Percentiles rank a stretch among this genome's conserved stretches.
Evolutionary conservation across 2,797 vertebrate species (phyloP).

Genomic region (Acanthurus tractus): DNA sequence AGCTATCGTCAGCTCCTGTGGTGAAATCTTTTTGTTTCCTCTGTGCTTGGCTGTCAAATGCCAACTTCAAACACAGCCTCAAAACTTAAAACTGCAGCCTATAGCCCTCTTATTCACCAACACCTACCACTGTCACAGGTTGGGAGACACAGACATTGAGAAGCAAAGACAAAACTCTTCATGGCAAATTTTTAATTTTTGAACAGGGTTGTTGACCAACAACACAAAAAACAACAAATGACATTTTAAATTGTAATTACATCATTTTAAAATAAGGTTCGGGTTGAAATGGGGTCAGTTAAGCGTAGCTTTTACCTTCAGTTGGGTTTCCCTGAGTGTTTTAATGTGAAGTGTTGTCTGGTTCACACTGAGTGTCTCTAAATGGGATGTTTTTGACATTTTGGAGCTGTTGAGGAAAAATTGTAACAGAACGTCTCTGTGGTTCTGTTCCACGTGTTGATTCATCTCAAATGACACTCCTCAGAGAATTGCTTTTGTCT

Average conservation of each 20-base stretch:
- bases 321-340: conserved; percentile 52
- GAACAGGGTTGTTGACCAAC: conserved; percentile 15
- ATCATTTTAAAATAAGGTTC: conserved; percentile 40
- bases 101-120: conserved; percentile 1
- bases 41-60: conserved; percentile 17
- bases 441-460: conserved; percentile 10
- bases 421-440: not conserved
- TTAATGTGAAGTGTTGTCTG: conserved; percentile 35
- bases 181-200: not conserved
- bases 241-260: conserved; percentile 33
- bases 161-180: conserved; percentile 8
- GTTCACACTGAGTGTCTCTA: conserved; percentile 32
- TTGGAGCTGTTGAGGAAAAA: conserved; percentile 21
- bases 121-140: conserved; percentile 21
- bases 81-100: conserved; percentile 26
- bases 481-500: conserved; percentile 17
- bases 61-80: conserved; percentile 32
- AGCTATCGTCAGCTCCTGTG: conserved; percentile 19
- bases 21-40: conserved; percentile 39
- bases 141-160: conserved; percentile 21
- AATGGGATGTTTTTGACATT: conserved; percentile 25
- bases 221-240: conserved; percentile 20
- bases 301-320: conserved; percentile 62
- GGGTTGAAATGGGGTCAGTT: conserved; percentile 29
- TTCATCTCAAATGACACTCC: conserved; percentile 28